phyloP scores from a whole-genome alignment of 1,140 invertebrate genomes.

The Dendroctonus valens region DNA sequence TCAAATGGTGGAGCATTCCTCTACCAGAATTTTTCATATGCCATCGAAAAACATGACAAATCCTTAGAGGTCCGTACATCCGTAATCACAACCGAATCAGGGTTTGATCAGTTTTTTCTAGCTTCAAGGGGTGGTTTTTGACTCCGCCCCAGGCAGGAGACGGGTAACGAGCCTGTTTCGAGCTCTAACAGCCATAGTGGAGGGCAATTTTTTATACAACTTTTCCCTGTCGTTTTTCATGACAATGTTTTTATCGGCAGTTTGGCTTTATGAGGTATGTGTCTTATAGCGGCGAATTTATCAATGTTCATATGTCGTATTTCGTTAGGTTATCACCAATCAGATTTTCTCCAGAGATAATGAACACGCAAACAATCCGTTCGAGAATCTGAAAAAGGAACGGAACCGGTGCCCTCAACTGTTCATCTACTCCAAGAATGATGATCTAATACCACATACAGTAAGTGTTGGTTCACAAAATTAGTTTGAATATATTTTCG shows the following conservation, averaged over 20 bases:
- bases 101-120: conserved; percentile 42
- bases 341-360: conserved; percentile 43
- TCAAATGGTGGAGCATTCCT: conserved; percentile 75
- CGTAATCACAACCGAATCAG: neutral
- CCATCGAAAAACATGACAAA: conserved; percentile 54
- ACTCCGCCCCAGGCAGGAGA: conserved; percentile 69
- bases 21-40: conserved; percentile 64
- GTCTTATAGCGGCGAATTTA: neutral
- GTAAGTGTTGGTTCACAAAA: conserved; percentile 45
- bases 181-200: conserved; percentile 62
- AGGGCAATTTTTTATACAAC: conserved; percentile 55
- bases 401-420: conserved; percentile 63
- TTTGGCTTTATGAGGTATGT: conserved; percentile 59
- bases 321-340: conserved; percentile 47
- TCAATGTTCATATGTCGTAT: neutral
- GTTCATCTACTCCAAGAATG: conserved; percentile 72
- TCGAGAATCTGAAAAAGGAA: conserved; percentile 53
- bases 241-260: conserved; percentile 58
- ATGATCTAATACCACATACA: conserved; percentile 59
- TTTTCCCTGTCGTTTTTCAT: conserved; percentile 57
- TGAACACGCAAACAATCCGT: conserved; percentile 53
- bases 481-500: neutral
- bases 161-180: conserved; percentile 57
- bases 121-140: conserved; percentile 72
- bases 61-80: conserved; percentile 49